Base-by-base conservation (phyloP, 2,797 vertebrate genomes). In the Liparis tanakae region DNA sequence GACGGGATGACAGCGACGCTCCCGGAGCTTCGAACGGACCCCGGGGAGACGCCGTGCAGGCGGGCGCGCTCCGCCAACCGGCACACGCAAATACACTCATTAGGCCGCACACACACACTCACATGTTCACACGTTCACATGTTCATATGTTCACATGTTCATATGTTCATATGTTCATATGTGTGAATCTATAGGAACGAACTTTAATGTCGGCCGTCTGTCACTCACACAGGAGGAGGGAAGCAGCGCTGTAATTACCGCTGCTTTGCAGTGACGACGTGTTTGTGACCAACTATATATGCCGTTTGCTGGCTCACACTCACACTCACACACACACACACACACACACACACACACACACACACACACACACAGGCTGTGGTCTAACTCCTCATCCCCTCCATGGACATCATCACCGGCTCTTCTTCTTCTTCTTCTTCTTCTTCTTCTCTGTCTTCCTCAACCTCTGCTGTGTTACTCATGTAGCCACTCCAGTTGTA, bases 201-300 rank as follows among this genome's bases (percentile, higher is more conserved):
- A 66, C 43, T 41, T 53, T 59, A n/a, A 61, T 62, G 60, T 36
- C 25, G 30, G 48, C 13, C 55, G 36, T 50, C 56, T 67, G 70
- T 50, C 74, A 60, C 30, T 60, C 51, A 30, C 30, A 41, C 43
- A 51, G 53, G 46, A 39, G 48, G 67, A 48, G 84, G 66, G 71
- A 67, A 41, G 69, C 76, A 66, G 60, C 53, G 33, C 59, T 79
- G 87, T 67, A 69, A 86, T 89, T 78, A 82, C 54, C 50, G 66
- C 53, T 66, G 79, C 79, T 73, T 83, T 80, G 33, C 58, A 25
- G 70, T 74, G 77, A 84, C 82, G 78, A 62, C 67, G 57, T 83
- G 75, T 84, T 79, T 71, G 81, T 57, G 79, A 77, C 33, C 18
- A 81, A 82, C 63, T 50, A 53, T 30, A 30, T 30, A 30, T 7